Evolutionary conservation across 1,140 invertebrate genomes (phyloP), one percentile per base, ranked within the genome.

Genomic region (Panonychus citri): DNA sequence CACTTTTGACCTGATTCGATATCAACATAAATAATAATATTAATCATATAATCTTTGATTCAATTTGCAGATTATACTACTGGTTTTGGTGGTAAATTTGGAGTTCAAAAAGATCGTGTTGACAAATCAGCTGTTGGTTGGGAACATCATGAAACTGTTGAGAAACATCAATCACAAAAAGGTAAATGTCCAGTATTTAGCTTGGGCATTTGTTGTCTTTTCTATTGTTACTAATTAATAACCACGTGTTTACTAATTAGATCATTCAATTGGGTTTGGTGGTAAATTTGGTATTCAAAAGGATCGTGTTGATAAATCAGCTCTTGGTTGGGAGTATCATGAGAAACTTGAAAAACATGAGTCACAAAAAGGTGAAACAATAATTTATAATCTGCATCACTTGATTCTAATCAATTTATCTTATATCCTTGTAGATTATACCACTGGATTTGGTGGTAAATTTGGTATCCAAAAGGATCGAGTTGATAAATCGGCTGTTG

Each of bases 1-100:
- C 19, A 21, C 17, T 19, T 10, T 10, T 19, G 1, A 21, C 13
- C 43, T 7, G 8, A 24, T 46, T 46, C 17, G 4, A 21, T 19
- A 1, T 46, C 10, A 17, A n/a, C 43, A 21, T 46, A n/a, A 17
- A 39, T 40, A 17, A 3, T 40, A 17, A 2, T 40, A 1, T 40
- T 40, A n/a, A 40, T 40, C 19, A 13, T 40, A n/a, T 7, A 17
- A 13, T 40, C 2, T 40, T 40, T 12, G 12, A 19, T 48, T 8
- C 19, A 12, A 10, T 19, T 48, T 10, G 40, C 24, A 49, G 85
- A 89, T 71, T 83, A 84, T 66, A 74, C 77, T 1, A 75, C 77
- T 49, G 85, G 85, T 1, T 90, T 90, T 73, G 88, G 88, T 5
- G 88, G 88, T 0, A 90, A 89, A 69, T 93, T 81, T 73, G 88